Evolutionary conservation across 1,140 invertebrate genomes (phyloP).

Genomic region (Heliconius eleuchia): DNA sequence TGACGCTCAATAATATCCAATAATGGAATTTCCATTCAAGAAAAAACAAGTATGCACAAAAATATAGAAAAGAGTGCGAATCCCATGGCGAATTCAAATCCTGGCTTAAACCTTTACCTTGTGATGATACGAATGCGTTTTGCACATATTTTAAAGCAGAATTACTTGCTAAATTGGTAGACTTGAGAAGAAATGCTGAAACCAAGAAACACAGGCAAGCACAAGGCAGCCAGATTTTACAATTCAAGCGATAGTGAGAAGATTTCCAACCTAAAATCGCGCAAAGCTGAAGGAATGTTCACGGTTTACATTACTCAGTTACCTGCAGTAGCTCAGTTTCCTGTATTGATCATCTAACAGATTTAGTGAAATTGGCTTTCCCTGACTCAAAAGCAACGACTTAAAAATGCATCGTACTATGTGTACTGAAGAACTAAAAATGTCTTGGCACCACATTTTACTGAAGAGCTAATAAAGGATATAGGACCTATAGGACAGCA

Average conservation of each 20-base stretch:
- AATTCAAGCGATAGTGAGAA: no score
- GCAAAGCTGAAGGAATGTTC: no score
- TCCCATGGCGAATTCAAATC: constrained; percentile 13
- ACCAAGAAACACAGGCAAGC: background rate
- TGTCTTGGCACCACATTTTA: no score
- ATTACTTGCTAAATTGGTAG: constrained; percentile 21
- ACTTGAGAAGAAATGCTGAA: constrained; percentile 21
- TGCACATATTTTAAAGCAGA: constrained; percentile 23
- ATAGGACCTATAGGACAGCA: constrained; percentile 35
- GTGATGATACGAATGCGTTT: constrained; percentile 30
- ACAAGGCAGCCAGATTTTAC: no score
- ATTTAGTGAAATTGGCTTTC: no score
- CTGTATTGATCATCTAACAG: no score
- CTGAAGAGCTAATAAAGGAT: constrained; percentile 7
- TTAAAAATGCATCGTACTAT: no score
- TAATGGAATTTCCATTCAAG: constrained; percentile 29
- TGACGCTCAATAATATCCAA: constrained; percentile 23
- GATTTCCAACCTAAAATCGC: no score
- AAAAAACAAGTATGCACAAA: constrained; percentile 27
- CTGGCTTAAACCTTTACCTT: constrained; percentile 26
- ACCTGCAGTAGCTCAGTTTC: no score
- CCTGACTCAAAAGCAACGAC: no score
- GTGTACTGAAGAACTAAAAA: no score
- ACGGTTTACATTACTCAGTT: no score
- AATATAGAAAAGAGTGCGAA: constrained; percentile 32